Percentiles rank a stretch among this genome's conserved stretches.
These are phyloP conservation scores for Naja naja DNA, from an alignment of 2,113 vertebrate genomes.

Conservation along the genomic window DNA sequence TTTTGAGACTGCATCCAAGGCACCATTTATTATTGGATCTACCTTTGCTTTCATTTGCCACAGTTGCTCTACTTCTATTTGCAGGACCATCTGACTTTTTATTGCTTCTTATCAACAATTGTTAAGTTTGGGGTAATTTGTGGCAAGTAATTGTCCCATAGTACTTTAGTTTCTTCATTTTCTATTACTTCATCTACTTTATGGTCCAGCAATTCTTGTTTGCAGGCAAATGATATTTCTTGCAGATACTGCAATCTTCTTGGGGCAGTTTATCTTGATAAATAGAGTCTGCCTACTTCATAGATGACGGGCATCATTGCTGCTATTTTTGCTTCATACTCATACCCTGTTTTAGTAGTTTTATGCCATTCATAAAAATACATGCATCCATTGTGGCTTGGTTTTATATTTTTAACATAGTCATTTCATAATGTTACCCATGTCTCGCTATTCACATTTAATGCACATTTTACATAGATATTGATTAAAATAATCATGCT, in stretches of 20 bases:
- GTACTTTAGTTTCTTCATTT: background rate
- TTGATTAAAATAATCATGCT: background rate
- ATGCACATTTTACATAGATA: background rate
- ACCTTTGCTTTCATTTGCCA: background rate
- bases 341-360: background rate
- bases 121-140: background rate
- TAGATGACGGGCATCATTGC: background rate
- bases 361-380: background rate
- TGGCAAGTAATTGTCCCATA: background rate
- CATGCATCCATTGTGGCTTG: background rate
- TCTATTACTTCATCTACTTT: background rate
- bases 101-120: background rate
- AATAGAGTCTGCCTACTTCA: background rate
- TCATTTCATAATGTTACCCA: fast-evolving
- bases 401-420: background rate
- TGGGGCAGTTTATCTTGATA: background rate
- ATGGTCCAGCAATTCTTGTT: background rate
- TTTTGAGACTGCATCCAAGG: background rate
- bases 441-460: background rate
- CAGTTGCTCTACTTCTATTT: background rate
- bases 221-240: background rate
- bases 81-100: background rate
- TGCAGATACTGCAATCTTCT: background rate
- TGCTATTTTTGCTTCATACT: background rate
- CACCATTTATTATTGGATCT: background rate